Evolutionary conservation across 1,140 invertebrate genomes (phyloP).

Genomic region (Drosophila ananassae): DNA sequence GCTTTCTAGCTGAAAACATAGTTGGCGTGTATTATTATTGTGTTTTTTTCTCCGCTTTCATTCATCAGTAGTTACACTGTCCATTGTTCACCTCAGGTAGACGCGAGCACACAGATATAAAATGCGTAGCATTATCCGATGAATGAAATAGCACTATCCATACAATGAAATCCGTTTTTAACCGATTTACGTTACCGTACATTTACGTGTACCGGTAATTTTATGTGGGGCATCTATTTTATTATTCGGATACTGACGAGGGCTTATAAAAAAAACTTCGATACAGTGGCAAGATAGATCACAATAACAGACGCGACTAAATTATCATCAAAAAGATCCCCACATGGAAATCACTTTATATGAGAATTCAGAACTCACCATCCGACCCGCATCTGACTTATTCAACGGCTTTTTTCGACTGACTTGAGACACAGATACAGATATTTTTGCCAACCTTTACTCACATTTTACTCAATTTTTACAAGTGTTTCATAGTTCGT

Average conservation of each 20-base stretch:
- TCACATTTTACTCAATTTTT: too few species aligned
- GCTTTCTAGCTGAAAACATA: too few species aligned
- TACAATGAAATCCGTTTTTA: neutral
- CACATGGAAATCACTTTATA: constrained; percentile 10
- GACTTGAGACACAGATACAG: constrained; percentile 8
- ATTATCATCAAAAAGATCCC: neutral
- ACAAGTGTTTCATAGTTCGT: too few species aligned
- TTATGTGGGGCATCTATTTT: neutral
- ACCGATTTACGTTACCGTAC: neutral
- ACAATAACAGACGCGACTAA: constrained; percentile 23
- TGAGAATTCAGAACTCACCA: constrained; percentile 41
- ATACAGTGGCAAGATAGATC: neutral
- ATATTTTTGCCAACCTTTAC: too few species aligned
- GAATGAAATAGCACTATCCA: constrained; percentile 2
- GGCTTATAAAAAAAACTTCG: neutral
- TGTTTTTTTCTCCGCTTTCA: neutral
- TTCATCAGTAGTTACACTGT: neutral
- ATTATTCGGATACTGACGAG: neutral
- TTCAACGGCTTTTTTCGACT: constrained; percentile 55
- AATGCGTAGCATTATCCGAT: neutral
- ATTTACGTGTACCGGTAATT: neutral
- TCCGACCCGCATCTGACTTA: constrained; percentile 54
- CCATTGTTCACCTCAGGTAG: constrained; percentile 6
- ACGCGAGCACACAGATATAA: constrained; percentile 5
- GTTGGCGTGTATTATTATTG: neutral